These are phyloP conservation scores for Aphrophora alni DNA, from an alignment of 2,888 invertebrate genomes.

Conservation along the genomic window DNA sequence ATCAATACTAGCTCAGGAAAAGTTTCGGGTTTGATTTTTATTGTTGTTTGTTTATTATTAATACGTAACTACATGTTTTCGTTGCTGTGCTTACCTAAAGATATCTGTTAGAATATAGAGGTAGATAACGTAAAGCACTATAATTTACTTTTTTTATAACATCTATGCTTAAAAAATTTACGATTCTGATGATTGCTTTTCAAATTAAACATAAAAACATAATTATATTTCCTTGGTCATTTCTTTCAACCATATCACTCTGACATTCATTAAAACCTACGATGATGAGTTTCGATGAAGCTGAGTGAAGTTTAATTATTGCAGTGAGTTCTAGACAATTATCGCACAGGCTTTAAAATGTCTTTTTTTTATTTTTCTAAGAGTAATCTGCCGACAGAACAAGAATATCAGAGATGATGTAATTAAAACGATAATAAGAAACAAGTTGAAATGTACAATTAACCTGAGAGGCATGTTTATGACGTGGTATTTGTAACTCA, in stretches of 20 bases:
- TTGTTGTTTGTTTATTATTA: too few relatives aligned
- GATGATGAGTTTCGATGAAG: background rate
- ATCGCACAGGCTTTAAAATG: background rate
- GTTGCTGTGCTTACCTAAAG: too few relatives aligned
- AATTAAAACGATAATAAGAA: background rate
- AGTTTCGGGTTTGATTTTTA: too few relatives aligned
- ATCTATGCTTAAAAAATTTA: too few relatives aligned
- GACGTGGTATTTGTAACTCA: background rate
- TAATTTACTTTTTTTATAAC: too few relatives aligned
- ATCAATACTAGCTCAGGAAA: too few relatives aligned
- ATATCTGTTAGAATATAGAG: too few relatives aligned
- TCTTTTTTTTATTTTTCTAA: background rate
- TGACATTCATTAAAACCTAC: background rate
- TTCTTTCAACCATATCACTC: background rate
- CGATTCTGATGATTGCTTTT: background rate
- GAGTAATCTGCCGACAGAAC: background rate
- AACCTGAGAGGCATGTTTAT: background rate
- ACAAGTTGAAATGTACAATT: background rate
- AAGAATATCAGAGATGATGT: background rate
- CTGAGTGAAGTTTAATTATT: background rate
- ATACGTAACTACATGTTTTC: too few relatives aligned
- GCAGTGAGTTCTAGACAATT: background rate
- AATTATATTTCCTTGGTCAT: background rate
- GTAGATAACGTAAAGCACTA: too few relatives aligned
- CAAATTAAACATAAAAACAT: background rate